A percentile compares a stretch with the other conserved stretches of the same genome.
These are phyloP conservation scores for Coptodon rendalli DNA, from an alignment of 2,113 vertebrate genomes.

Conservation along the genomic window DNA sequence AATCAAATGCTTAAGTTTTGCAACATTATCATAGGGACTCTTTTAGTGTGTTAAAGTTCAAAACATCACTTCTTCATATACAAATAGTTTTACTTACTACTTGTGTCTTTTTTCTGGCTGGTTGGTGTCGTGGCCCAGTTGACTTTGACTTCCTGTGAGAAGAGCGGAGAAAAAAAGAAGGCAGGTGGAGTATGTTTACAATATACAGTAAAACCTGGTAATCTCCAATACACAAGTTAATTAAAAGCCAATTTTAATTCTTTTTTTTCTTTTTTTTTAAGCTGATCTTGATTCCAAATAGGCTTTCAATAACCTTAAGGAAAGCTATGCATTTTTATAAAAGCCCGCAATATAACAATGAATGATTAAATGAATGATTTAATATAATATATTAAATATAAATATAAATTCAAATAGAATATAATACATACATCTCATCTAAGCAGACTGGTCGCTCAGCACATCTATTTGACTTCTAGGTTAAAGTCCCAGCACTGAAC, in stretches of 20 bases:
- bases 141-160: conserved; percentile 93
- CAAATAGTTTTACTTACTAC: conserved; percentile 83
- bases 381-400: not conserved
- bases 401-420: not conserved
- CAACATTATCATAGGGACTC: not conserved
- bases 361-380: not conserved
- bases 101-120: conserved; percentile 99
- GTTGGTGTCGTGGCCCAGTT: conserved; percentile 99
- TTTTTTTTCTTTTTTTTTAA: not conserved
- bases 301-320: not conserved
- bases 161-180: conserved; percentile 23
- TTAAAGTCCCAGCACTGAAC: not conserved
- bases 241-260: not conserved
- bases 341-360: not conserved
- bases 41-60: not conserved
- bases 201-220: not conserved
- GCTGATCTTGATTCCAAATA: not conserved
- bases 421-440: not conserved
- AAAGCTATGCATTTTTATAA: not conserved
- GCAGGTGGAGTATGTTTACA: conserved; percentile 52
- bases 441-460: not conserved
- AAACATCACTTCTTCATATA: not conserved
- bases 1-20: not conserved
- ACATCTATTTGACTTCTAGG: not conserved
- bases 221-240: not conserved